These are phyloP conservation scores for Gorsachius magnificus DNA, from an alignment of 2,797 vertebrate genomes.

Conservation along the genomic window DNA sequence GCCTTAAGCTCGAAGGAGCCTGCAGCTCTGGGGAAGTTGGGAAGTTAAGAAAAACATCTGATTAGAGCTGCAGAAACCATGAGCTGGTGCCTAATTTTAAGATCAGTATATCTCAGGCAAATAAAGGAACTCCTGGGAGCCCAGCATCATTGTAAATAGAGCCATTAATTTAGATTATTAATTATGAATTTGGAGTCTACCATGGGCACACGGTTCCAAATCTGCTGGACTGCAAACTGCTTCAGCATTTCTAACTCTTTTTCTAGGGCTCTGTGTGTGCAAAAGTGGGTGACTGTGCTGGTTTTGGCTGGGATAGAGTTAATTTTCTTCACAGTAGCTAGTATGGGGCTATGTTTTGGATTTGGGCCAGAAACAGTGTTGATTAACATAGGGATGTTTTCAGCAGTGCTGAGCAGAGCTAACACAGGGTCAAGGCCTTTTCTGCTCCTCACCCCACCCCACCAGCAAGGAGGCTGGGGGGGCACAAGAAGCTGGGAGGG, in stretches of 20 bases:
- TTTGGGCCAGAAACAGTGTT: no score
- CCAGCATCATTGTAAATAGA: neutral
- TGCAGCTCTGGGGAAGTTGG: neutral
- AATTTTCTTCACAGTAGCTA: no score
- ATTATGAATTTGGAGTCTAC: neutral
- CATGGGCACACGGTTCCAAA: neutral
- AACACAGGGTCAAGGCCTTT: no score
- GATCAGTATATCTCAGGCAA: neutral
- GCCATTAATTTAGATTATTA: neutral
- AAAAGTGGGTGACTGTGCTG: neutral
- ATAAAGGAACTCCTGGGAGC: neutral
- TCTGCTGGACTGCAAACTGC: neutral
- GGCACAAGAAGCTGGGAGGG: no score
- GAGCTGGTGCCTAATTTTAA: neutral
- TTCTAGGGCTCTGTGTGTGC: neutral
- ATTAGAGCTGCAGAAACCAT: neutral
- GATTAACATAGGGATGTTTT: no score
- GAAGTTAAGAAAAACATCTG: slow-evolving; percentile 6
- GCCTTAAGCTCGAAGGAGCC: neutral
- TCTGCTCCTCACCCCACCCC: no score
- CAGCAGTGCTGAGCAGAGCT: no score
- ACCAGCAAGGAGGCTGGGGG: no score
- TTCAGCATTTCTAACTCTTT: neutral
- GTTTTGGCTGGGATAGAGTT: neutral
- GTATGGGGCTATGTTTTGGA: no score